Percentiles rank a stretch among this genome's conserved stretches.
These are phyloP conservation scores for Henicopernis longicauda DNA, from an alignment of 2,113 vertebrate species.

Conservation along the genomic window DNA sequence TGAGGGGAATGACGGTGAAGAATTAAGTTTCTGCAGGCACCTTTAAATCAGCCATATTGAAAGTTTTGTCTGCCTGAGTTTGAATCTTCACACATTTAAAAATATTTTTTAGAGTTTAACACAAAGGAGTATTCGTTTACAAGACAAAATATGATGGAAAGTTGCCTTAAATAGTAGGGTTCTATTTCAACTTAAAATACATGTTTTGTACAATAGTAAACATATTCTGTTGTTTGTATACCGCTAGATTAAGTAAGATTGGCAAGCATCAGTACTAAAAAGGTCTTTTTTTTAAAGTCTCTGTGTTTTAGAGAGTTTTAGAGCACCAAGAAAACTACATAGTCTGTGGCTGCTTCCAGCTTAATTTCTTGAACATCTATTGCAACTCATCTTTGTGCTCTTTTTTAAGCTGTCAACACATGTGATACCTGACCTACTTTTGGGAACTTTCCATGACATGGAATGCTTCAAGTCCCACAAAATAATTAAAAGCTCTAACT, in stretches of 20 bases:
- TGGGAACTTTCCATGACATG: neutral
- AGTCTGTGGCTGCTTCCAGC: neutral
- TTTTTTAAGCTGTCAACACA: neutral
- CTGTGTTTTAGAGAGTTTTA: neutral
- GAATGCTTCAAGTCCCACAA: neutral
- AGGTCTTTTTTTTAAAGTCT: neutral
- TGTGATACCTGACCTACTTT: neutral
- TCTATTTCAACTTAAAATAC: neutral
- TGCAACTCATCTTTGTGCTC: neutral
- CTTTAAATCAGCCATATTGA: neutral
- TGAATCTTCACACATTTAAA: neutral
- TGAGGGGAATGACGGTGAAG: neutral
- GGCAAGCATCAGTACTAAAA: neutral
- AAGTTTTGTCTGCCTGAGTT: neutral
- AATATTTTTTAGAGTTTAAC: neutral
- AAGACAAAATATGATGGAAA: neutral
- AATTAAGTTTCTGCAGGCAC: neutral
- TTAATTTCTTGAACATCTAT: neutral
- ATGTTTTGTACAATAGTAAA: neutral
- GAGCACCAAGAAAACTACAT: neutral
- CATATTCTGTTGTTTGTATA: neutral
- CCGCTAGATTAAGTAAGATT: neutral
- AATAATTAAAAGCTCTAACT: neutral
- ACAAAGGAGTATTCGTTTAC: neutral
- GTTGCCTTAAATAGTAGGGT: neutral